Percentiles rank a stretch among this genome's conserved stretches.
Conservation (phyloP, 2,888 invertebrate species). For the Philereme vetulata region DNA sequence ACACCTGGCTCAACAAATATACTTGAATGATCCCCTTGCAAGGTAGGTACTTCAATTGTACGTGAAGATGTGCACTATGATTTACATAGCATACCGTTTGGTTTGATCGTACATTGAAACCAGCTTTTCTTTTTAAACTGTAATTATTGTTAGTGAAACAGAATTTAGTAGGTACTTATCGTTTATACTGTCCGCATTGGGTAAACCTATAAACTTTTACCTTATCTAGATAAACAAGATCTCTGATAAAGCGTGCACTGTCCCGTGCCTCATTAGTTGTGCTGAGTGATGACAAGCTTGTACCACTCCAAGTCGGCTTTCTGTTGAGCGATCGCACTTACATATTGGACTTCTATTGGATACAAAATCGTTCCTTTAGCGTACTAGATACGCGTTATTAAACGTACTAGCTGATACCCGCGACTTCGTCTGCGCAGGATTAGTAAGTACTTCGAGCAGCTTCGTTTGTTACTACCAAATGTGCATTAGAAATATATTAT, state of each 20-base stretch:
- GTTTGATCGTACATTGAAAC: not conserved
- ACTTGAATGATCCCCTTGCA: too few species aligned
- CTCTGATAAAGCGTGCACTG: conserved; percentile 38
- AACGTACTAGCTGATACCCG: too few species aligned
- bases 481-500: too few species aligned
- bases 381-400: too few species aligned
- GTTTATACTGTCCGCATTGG: conserved; percentile 12
- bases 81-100: conserved; percentile 1
- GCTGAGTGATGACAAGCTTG: not conserved
- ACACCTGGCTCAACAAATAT: not conserved
- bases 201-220: conserved; percentile 12
- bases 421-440: too few species aligned
- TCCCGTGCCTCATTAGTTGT: conserved; percentile 25
- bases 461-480: too few species aligned
- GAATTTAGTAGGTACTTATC: too few species aligned
- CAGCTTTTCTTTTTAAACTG: conserved; percentile 20
- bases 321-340: not conserved
- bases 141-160: not conserved
- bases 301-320: not conserved
- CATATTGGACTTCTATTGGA: too few species aligned
- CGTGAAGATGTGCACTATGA: not conserved
- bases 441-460: too few species aligned
- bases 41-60: too few species aligned
- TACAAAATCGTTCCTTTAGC: too few species aligned
- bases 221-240: conserved; percentile 39